Conservation (phyloP, 1,140 invertebrate species). For the Heliconius hermathena region DNA sequence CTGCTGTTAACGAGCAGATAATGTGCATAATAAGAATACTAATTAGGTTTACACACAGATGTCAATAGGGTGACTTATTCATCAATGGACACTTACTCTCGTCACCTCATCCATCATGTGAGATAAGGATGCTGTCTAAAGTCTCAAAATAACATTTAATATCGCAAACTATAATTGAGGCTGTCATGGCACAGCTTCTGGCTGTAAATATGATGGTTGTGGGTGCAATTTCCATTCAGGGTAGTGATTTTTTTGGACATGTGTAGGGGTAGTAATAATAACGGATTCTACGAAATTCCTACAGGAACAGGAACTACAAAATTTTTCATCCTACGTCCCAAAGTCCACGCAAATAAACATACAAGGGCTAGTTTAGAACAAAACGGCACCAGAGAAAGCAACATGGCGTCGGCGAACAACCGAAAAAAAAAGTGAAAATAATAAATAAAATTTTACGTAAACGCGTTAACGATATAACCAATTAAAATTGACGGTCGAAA, state of each 20-base stretch:
- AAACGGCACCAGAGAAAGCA: conserved; percentile 44
- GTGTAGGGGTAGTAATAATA: too few relatives aligned
- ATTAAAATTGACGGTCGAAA: conserved; percentile 52
- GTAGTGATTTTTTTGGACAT: too few relatives aligned
- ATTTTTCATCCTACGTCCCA: too few relatives aligned
- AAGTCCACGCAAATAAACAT: too few relatives aligned
- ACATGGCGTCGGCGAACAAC: conserved; percentile 23
- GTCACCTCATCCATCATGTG: conserved; percentile 38
- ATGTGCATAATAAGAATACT: conserved; percentile 16
- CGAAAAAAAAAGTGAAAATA: conserved; percentile 54
- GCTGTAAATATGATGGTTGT: too few relatives aligned
- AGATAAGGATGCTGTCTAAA: conserved; percentile 27
- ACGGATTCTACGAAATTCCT: too few relatives aligned
- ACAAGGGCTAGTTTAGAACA: too few relatives aligned
- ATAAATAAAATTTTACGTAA: conserved; percentile 45
- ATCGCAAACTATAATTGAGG: not conserved
- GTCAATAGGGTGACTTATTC: conserved; percentile 24
- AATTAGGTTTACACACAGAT: conserved; percentile 31
- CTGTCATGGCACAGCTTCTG: not conserved
- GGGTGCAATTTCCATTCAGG: too few relatives aligned
- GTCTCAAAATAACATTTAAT: conserved; percentile 26
- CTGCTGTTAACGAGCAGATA: not conserved
- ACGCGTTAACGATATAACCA: conserved; percentile 50
- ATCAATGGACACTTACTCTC: conserved; percentile 29
- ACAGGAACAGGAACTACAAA: too few relatives aligned